Conservation (phyloP, 2,113 vertebrate genomes). For the Otolemur garnettii region DNA sequence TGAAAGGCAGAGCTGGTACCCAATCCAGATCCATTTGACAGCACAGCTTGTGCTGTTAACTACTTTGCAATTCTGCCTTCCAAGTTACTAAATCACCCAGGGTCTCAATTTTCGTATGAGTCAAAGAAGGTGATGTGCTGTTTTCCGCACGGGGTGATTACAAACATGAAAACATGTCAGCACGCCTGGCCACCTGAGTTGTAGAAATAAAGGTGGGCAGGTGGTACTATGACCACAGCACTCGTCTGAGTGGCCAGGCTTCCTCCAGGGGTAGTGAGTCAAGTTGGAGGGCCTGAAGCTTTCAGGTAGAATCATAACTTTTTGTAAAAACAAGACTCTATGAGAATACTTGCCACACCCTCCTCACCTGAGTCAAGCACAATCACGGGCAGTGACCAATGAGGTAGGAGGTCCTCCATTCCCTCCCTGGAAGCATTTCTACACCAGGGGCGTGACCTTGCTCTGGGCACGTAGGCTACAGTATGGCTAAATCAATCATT, state of each 20-base stretch:
- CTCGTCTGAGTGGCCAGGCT: not conserved
- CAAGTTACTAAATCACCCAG: not conserved
- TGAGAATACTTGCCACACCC: not conserved
- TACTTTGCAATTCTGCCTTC: slow-evolving; percentile 8
- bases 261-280: not conserved
- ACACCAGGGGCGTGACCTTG: not conserved
- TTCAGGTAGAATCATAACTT: not conserved
- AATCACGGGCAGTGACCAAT: not conserved
- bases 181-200: not conserved
- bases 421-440: not conserved
- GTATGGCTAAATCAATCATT: not conserved
- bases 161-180: not conserved
- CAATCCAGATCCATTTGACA: not conserved
- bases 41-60: not conserved
- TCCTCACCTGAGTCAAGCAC: not conserved
- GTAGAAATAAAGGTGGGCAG: not conserved
- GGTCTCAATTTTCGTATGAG: slow-evolving; percentile 16
- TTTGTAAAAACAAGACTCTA: not conserved
- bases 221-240: not conserved
- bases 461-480: not conserved
- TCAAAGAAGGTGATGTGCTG: not conserved
- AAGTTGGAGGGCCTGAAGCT: not conserved
- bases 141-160: slow-evolving; percentile 7
- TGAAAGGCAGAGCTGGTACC: not conserved
- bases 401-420: not conserved